These are phyloP conservation scores for Itoplectis maculator DNA, from an alignment of 2,888 invertebrate genomes.

Conservation along the genomic window DNA sequence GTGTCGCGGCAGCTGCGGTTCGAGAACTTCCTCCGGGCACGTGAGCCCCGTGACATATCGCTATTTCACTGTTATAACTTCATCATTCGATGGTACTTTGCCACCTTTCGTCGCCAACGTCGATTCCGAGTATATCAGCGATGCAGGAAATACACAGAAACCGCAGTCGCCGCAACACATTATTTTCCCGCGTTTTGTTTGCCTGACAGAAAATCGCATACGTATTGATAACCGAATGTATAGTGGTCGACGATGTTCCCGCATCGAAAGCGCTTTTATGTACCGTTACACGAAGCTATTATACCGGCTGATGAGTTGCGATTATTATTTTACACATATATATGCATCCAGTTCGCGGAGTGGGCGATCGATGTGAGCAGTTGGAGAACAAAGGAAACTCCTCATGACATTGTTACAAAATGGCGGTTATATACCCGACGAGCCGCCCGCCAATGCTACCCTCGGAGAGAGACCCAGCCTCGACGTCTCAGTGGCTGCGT, in stretches of 20 bases:
- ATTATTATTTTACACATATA: constrained; percentile 44
- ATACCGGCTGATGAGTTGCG: constrained; percentile 43
- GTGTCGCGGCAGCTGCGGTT: constrained; percentile 47
- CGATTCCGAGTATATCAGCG: neutral
- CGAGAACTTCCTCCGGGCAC: neutral
- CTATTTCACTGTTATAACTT: neutral
- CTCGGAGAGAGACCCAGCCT: constrained; percentile 25
- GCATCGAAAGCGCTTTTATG: constrained; percentile 22
- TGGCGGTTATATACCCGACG: constrained; percentile 54
- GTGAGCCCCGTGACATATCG: neutral
- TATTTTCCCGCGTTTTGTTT: neutral
- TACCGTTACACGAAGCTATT: constrained; percentile 51
- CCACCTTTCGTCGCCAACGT: neutral
- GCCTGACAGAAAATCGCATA: constrained; percentile 5
- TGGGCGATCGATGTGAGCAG: constrained; percentile 54
- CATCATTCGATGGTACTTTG: neutral
- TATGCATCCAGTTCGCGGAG: constrained; percentile 33
- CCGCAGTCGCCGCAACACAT: constrained; percentile 4
- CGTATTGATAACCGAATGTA: constrained; percentile 31
- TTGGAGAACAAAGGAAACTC: constrained; percentile 57
- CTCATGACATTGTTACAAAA: constrained; percentile 56
- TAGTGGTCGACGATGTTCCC: constrained; percentile 21
- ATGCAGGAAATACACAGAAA: neutral
- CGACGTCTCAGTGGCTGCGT: neutral
- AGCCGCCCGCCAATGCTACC: constrained; percentile 10